A percentile compares a stretch with the other conserved stretches of the same genome.
Evolutionary conservation across 2,888 invertebrate species (phyloP).

Genomic region (Polylopha cassiicola): DNA sequence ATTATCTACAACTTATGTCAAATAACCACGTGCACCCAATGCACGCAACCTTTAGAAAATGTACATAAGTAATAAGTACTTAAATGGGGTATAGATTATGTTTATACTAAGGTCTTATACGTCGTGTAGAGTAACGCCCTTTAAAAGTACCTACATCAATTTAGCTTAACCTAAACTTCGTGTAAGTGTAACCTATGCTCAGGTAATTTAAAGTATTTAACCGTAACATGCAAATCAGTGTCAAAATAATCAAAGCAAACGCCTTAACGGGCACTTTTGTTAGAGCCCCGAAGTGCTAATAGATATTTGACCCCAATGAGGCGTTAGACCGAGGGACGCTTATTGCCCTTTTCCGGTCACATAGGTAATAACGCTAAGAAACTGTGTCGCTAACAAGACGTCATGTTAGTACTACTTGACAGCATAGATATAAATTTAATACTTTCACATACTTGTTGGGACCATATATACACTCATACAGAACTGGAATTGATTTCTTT

Average conservation of each 20-base stretch:
- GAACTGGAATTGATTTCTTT: too few relatives aligned
- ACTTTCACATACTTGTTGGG: too few relatives aligned
- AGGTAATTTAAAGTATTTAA: slow-evolving; percentile 9
- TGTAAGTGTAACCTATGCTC: neutral
- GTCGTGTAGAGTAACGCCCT: too few relatives aligned
- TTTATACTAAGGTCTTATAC: too few relatives aligned
- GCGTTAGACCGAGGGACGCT: slow-evolving; percentile 13
- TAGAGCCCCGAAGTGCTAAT: slow-evolving; percentile 21
- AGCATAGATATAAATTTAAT: too few relatives aligned
- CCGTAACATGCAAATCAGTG: slow-evolving; percentile 17
- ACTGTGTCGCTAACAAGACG: slow-evolving; percentile 3
- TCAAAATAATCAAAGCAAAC: slow-evolving; percentile 19
- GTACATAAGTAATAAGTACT: too few relatives aligned
- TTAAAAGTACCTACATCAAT: too few relatives aligned
- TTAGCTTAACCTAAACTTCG: neutral
- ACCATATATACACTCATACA: too few relatives aligned
- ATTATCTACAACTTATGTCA: too few relatives aligned
- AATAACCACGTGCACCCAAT: too few relatives aligned
- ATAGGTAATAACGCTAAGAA: slow-evolving; percentile 17
- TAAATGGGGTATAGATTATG: too few relatives aligned
- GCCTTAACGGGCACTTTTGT: slow-evolving; percentile 19
- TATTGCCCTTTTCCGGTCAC: slow-evolving; percentile 21
- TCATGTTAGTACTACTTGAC: neutral
- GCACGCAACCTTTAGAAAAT: too few relatives aligned
- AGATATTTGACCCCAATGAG: slow-evolving; percentile 22